A percentile compares a stretch with the other conserved stretches of the same genome.
Evolutionary conservation across 2,888 invertebrate species (phyloP).

Genomic region (Agrilus mali): DNA sequence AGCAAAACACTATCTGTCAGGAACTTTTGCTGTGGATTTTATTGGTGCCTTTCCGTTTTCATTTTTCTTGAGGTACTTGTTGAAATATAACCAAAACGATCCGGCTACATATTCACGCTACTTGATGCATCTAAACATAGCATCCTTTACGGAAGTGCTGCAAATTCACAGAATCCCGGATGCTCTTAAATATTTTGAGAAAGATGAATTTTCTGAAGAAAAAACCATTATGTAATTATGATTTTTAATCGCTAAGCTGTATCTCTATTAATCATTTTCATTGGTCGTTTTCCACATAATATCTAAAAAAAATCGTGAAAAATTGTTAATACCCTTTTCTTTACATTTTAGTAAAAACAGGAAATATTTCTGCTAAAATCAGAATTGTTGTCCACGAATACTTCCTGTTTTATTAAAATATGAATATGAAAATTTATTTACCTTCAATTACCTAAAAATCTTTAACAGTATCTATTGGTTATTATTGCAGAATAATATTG

Average conservation of each 20-base stretch:
- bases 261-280: neutral
- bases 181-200: constrained; percentile 13
- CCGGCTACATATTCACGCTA: neutral
- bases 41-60: constrained; percentile 10
- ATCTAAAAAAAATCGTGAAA: too few relatives aligned
- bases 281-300: neutral
- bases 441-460: too few relatives aligned
- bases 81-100: constrained; percentile 5
- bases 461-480: too few relatives aligned
- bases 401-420: too few relatives aligned
- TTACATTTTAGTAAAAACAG: too few relatives aligned
- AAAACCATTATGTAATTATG: constrained; percentile 10
- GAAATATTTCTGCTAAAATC: too few relatives aligned
- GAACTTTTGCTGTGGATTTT: constrained; percentile 14
- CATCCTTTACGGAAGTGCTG: constrained; percentile 8
- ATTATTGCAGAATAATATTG: constrained; percentile 6
- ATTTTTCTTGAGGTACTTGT: constrained; percentile 8
- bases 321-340: too few relatives aligned
- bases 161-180: constrained; percentile 17
- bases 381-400: too few relatives aligned
- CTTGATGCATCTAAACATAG: too few relatives aligned
- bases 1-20: constrained; percentile 14
- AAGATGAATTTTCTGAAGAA: constrained; percentile 11
- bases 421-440: too few relatives aligned
- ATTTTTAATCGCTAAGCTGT: neutral